Evolutionary conservation across 2,888 invertebrate genomes (phyloP).

Genomic region (Lordiphosa fenestrarum): DNA sequence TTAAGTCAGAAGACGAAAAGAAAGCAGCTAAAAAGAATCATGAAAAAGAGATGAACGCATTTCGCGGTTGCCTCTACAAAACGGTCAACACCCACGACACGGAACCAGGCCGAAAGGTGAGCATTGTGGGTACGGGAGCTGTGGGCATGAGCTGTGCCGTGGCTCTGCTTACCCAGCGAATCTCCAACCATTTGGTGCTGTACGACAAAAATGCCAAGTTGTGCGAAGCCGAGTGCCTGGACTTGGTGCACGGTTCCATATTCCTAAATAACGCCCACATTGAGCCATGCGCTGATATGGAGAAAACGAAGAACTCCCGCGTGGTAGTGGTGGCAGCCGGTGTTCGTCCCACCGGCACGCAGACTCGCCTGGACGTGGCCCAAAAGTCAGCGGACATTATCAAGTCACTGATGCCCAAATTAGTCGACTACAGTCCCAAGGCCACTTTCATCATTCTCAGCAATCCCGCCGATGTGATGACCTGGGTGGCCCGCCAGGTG

Average conservation of each 20-base stretch:
- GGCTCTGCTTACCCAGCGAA: conserved; percentile 88
- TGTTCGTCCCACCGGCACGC: conserved; percentile 90
- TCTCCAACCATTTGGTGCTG: conserved; percentile 88
- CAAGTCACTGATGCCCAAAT: conserved; percentile 87
- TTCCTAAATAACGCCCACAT: conserved; percentile 89
- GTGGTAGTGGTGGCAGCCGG: conserved; percentile 93
- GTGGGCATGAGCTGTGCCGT: conserved; percentile 94
- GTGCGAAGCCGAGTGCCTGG: conserved; percentile 91
- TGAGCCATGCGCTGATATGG: conserved; percentile 85
- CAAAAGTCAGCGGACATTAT: conserved; percentile 92
- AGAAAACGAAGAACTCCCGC: conserved; percentile 86
- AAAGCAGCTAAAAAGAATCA: not conserved
- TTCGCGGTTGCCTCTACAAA: conserved; percentile 27
- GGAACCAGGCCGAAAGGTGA: conserved; percentile 84
- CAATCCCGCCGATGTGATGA: conserved; percentile 94
- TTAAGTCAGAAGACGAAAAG: too few species aligned
- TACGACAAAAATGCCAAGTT: conserved; percentile 90
- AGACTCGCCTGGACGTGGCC: conserved; percentile 88
- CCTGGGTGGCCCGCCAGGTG: conserved; percentile 93
- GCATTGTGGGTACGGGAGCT: conserved; percentile 90
- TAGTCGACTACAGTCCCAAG: conserved; percentile 84
- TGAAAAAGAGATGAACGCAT: not conserved
- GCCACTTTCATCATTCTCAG: conserved; percentile 90
- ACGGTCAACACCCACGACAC: conserved; percentile 9
- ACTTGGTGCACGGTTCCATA: conserved; percentile 90